Conservation (phyloP, 2,113 vertebrate species). For the Varanus salvator region DNA sequence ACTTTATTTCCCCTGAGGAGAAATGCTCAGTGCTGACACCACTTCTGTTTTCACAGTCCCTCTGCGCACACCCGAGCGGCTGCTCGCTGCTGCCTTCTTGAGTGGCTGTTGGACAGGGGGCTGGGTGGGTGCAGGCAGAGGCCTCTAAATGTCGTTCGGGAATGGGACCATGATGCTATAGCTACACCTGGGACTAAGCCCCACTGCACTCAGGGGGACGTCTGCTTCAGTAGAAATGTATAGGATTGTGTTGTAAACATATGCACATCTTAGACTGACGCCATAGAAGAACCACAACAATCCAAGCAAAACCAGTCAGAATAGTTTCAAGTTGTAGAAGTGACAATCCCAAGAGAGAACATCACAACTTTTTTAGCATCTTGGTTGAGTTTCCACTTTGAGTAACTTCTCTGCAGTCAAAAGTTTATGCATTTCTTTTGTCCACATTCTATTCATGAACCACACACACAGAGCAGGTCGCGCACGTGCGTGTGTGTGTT, state of each 20-base stretch:
- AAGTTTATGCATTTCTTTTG: background rate
- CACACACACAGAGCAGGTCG: background rate
- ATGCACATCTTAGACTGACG: background rate
- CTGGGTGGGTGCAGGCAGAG: too few species aligned
- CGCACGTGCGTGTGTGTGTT: background rate
- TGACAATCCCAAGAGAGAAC: background rate
- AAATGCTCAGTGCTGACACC: too few species aligned
- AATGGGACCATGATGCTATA: background rate
- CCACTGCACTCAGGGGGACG: too few species aligned
- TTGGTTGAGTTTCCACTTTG: background rate
- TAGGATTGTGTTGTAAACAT: background rate
- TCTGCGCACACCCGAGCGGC: too few species aligned
- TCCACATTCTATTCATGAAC: background rate
- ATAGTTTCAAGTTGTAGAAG: background rate
- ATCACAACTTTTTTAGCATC: background rate
- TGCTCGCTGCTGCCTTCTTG: too few species aligned
- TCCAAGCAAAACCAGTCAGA: background rate
- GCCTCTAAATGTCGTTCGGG: too few species aligned
- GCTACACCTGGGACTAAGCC: background rate
- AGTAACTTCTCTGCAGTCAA: background rate
- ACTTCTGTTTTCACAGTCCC: too few species aligned
- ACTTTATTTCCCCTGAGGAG: too few species aligned
- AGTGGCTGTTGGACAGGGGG: too few species aligned
- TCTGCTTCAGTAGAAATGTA: background rate
- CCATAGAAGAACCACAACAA: background rate